Percentiles rank a stretch among this genome's conserved stretches.
Conservation (phyloP, 2,113 vertebrate species). For the Proteles cristata region DNA sequence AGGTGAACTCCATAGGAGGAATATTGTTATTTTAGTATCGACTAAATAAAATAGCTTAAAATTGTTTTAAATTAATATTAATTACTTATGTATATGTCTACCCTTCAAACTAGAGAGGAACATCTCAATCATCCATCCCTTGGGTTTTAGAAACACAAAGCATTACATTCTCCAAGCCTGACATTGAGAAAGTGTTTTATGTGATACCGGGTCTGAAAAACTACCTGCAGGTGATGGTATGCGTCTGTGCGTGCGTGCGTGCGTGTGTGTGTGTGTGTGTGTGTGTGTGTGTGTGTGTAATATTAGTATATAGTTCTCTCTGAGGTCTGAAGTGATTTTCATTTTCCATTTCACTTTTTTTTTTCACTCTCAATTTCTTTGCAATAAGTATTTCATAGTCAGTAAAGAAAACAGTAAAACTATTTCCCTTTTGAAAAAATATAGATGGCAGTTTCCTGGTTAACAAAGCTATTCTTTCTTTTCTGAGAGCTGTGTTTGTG, state of each 20-base stretch:
- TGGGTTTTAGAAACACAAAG: neutral
- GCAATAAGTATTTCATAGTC: neutral
- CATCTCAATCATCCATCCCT: neutral
- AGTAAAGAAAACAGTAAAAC: neutral
- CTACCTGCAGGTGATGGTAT: no score
- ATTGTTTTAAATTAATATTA: neutral
- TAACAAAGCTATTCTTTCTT: neutral
- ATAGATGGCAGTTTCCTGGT: neutral
- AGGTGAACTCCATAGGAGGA: neutral
- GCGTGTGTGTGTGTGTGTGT: no score
- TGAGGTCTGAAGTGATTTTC: neutral
- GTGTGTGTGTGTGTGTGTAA: no score
- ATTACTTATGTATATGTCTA: neutral
- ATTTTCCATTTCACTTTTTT: neutral
- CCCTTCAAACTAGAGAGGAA: neutral
- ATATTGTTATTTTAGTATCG: neutral
- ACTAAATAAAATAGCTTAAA: neutral
- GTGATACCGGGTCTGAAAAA: neutral
- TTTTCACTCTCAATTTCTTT: constrained; percentile 1
- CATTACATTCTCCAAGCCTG: neutral
- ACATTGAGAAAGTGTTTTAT: neutral
- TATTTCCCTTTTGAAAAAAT: constrained; percentile 46
- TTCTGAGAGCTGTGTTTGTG: neutral
- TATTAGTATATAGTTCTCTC: neutral
- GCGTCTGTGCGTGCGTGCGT: no score